phyloP scores from a whole-genome alignment of 2,113 vertebrate species.

The Oreochromis aureus region DNA sequence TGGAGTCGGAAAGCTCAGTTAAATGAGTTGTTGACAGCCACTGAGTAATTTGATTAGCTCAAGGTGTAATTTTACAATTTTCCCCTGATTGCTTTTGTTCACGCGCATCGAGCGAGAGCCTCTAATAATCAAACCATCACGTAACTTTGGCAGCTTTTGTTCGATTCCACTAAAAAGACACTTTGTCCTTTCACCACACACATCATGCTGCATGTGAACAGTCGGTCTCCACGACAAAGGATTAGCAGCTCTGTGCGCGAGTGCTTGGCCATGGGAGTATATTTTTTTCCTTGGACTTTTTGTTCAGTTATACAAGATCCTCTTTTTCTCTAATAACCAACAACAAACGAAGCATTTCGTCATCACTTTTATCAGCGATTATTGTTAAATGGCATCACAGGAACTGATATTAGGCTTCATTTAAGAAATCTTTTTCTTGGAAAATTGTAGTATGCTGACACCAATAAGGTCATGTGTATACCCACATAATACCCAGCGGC shows the following conservation, averaged over 20 bases:
- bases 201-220: not conserved
- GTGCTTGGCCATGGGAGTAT: not conserved
- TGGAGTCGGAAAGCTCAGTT: not conserved
- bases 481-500: not conserved
- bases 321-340: not conserved
- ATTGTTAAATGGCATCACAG: not conserved
- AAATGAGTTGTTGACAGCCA: not conserved
- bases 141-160: slow-evolving; percentile 1
- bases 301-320: not conserved
- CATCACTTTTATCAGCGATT: not conserved
- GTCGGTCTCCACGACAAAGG: slow-evolving; percentile 9
- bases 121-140: not conserved
- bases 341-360: not conserved
- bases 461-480: not conserved
- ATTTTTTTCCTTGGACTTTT: not conserved
- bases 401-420: not conserved
- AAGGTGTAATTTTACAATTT: not conserved
- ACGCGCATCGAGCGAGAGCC: not conserved
- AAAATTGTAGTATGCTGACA: not conserved
- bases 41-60: not conserved
- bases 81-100: not conserved
- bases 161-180: not conserved
- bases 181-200: not conserved
- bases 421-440: not conserved
- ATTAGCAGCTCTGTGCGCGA: slow-evolving; percentile 39